Conservation (phyloP, 2,888 invertebrate genomes). For the Kryphioiulus occultus region DNA sequence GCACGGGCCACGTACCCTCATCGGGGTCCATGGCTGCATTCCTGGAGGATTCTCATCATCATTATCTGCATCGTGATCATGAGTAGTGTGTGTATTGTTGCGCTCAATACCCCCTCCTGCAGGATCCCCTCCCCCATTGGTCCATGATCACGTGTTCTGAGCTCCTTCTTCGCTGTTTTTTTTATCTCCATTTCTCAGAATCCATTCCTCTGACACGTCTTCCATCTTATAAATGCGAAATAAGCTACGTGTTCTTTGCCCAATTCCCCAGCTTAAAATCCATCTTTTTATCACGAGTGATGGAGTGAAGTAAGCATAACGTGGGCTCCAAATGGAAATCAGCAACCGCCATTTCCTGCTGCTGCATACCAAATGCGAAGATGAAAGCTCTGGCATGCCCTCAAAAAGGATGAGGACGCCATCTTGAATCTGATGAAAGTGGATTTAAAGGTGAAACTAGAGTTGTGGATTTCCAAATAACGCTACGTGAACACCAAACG, state of each 20-base stretch:
- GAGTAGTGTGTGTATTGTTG: slow-evolving; percentile 39
- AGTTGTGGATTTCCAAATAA: not conserved
- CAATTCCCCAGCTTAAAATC: slow-evolving; percentile 27
- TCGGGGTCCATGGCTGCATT: slow-evolving; percentile 25
- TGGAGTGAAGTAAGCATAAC: slow-evolving; percentile 28
- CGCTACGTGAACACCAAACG: not conserved
- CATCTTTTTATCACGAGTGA: slow-evolving; percentile 36
- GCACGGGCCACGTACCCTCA: slow-evolving; percentile 36
- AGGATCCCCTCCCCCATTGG: not conserved
- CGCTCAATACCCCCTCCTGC: not conserved
- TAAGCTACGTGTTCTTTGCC: slow-evolving; percentile 28
- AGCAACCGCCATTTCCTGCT: slow-evolving; percentile 24
- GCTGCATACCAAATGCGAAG: not conserved
- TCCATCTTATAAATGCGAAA: slow-evolving; percentile 28
- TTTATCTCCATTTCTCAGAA: slow-evolving; percentile 39
- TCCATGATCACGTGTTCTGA: not conserved
- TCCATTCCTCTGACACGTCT: slow-evolving; percentile 38
- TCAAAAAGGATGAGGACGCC: not conserved
- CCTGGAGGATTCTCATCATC: slow-evolving; percentile 40
- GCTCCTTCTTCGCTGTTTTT: not conserved
- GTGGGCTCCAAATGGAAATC: not conserved
- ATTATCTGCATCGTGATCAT: slow-evolving; percentile 36
- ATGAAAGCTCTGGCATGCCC: not conserved
- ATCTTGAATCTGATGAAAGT: not conserved
- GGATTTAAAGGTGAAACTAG: not conserved